phyloP scores from a whole-genome alignment of 2,113 vertebrate genomes.

The Parus major region DNA sequence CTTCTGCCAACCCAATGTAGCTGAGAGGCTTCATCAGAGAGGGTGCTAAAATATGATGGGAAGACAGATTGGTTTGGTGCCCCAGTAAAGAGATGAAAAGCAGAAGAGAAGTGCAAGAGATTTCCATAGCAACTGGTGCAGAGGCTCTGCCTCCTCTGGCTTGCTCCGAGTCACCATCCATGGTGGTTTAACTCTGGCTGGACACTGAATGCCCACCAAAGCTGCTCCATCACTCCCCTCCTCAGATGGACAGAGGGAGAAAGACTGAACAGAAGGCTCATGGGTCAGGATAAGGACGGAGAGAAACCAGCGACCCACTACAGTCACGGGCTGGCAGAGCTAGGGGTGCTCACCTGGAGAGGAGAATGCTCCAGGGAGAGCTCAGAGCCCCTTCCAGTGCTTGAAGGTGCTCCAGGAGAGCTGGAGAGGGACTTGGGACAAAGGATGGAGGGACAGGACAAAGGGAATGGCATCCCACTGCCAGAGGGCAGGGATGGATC shows the following conservation, averaged over 20 bases:
- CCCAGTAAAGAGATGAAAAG: not conserved
- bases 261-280: accelerated
- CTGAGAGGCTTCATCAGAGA: not conserved
- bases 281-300: not conserved
- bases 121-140: conserved; percentile 47
- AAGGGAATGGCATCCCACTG: not conserved
- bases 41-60: not conserved
- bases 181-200: not conserved
- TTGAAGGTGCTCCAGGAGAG: not conserved
- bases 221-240: not conserved
- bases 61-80: not conserved
- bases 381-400: accelerated
- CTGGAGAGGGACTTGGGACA: not conserved
- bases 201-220: accelerated
- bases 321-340: not conserved
- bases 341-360: not conserved
- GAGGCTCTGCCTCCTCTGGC: not conserved
- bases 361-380: not conserved
- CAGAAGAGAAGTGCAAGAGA: not conserved
- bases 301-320: not conserved
- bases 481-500: accelerated
- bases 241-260: not conserved
- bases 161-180: not conserved
- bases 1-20: not conserved
- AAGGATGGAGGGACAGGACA: not conserved